These are phyloP conservation scores for Oxyteleia sp. DNA, from an alignment of 2,888 invertebrate genomes.

Conservation along the genomic window DNA sequence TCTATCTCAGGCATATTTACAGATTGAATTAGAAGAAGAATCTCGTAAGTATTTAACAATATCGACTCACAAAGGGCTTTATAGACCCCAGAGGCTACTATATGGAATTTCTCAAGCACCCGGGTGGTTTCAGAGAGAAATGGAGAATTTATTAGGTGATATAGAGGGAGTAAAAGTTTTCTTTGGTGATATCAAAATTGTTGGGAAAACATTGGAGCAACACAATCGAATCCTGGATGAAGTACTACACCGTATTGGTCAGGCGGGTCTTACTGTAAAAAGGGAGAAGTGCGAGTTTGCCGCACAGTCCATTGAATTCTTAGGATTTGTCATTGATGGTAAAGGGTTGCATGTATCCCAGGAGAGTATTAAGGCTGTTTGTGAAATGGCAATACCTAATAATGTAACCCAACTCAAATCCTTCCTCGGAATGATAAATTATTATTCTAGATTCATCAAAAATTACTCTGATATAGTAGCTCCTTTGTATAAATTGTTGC, in stretches of 20 bases:
- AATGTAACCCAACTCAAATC: slow-evolving; percentile 5
- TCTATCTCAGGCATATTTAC: slow-evolving; percentile 81
- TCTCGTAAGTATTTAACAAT: slow-evolving; percentile 77
- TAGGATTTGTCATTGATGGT: slow-evolving; percentile 17
- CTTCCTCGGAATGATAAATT: no score
- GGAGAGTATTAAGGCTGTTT: neutral
- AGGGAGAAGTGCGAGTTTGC: slow-evolving; percentile 79
- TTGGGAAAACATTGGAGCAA: slow-evolving; percentile 68
- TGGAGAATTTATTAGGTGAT: slow-evolving; percentile 79
- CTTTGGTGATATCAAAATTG: slow-evolving; percentile 80
- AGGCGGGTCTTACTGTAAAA: slow-evolving; percentile 78
- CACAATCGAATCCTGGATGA: slow-evolving; percentile 76
- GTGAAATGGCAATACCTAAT: slow-evolving; percentile 11
- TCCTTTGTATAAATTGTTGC: slow-evolving; percentile 22
- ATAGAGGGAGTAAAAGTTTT: slow-evolving; percentile 72
- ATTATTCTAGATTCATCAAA: slow-evolving; percentile 32
- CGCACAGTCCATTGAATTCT: slow-evolving; percentile 1
- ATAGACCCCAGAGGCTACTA: slow-evolving; percentile 77
- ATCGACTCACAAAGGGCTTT: slow-evolving; percentile 77
- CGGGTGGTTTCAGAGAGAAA: slow-evolving; percentile 82
- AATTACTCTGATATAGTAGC: neutral
- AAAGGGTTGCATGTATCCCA: slow-evolving; percentile 3
- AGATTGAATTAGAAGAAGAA: slow-evolving; percentile 80
- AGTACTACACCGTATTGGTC: slow-evolving; percentile 76
- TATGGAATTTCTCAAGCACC: slow-evolving; percentile 83